phyloP scores from a whole-genome alignment of 2,888 invertebrate species.

The Prostheceraeus crozeri region DNA sequence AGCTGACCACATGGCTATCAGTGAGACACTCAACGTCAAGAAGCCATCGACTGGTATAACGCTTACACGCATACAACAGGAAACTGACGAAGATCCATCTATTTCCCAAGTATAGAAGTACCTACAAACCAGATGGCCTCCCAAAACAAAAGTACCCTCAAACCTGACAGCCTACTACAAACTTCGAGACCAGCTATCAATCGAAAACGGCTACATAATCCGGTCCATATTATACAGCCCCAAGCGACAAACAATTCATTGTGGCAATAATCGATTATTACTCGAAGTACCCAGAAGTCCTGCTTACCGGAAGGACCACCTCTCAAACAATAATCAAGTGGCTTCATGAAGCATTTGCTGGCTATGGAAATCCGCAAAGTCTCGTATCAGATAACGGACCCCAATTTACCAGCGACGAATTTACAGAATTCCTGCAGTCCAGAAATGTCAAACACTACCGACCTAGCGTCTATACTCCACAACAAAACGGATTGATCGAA shows the following conservation, averaged over 20 bases:
- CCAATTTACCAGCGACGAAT: slow-evolving; percentile 44
- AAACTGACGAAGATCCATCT: too few species aligned
- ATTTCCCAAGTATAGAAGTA: too few species aligned
- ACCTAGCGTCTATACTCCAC: slow-evolving; percentile 28
- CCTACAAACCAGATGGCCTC: too few species aligned
- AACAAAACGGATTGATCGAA: slow-evolving; percentile 39
- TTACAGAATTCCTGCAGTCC: slow-evolving; percentile 41
- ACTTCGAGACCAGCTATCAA: too few species aligned
- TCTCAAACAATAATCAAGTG: not conserved
- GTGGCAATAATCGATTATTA: slow-evolving; percentile 7
- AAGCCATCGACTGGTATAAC: too few species aligned
- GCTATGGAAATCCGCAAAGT: slow-evolving; percentile 43
- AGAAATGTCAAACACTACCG: slow-evolving; percentile 31
- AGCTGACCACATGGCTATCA: too few species aligned
- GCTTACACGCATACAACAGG: too few species aligned
- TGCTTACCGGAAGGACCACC: not conserved
- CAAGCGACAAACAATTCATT: not conserved
- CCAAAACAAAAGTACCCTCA: too few species aligned
- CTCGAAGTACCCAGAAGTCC: not conserved
- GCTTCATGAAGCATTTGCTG: slow-evolving; percentile 39
- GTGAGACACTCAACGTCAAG: too few species aligned
- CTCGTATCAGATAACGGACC: slow-evolving; percentile 45
- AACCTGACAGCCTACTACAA: too few species aligned
- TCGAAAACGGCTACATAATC: too few species aligned
- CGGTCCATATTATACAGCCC: not conserved